Evolutionary conservation across 1,140 invertebrate species (phyloP).

Genomic region (Drosophila kohkoa): DNA sequence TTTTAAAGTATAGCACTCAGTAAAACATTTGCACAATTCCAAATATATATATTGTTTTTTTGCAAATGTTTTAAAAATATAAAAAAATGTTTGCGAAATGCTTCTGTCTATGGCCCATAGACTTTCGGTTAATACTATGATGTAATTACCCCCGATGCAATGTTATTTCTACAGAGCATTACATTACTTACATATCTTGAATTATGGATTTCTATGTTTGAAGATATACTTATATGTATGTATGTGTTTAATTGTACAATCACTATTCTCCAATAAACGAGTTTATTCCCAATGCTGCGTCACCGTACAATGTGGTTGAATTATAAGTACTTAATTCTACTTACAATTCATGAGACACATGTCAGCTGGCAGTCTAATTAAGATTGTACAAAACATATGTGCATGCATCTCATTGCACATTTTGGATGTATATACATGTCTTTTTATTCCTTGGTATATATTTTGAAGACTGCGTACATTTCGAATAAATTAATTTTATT

Average conservation of each 20-base stretch:
- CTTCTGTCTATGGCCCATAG: too few species aligned
- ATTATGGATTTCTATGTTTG: too few species aligned
- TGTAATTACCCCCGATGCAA: neutral
- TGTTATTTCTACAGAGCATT: neutral
- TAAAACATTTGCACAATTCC: too few species aligned
- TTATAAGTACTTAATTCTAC: slow-evolving; percentile 8
- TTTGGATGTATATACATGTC: too few species aligned
- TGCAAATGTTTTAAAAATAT: too few species aligned
- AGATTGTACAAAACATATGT: neutral
- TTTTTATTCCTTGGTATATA: too few species aligned
- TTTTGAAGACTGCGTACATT: too few species aligned
- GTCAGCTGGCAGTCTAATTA: slow-evolving; percentile 19
- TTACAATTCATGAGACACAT: slow-evolving; percentile 19
- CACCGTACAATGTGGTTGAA: neutral
- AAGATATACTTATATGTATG: neutral
- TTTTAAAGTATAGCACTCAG: too few species aligned
- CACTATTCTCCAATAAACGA: neutral
- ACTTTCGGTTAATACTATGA: too few species aligned
- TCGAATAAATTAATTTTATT: too few species aligned
- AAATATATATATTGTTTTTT: too few species aligned
- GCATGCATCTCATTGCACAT: neutral
- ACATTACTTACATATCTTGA: neutral
- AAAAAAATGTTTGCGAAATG: too few species aligned
- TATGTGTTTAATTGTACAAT: neutral
- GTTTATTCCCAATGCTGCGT: neutral